Conservation (phyloP, 2,113 vertebrate species). For the Brevimyrus niger region DNA sequence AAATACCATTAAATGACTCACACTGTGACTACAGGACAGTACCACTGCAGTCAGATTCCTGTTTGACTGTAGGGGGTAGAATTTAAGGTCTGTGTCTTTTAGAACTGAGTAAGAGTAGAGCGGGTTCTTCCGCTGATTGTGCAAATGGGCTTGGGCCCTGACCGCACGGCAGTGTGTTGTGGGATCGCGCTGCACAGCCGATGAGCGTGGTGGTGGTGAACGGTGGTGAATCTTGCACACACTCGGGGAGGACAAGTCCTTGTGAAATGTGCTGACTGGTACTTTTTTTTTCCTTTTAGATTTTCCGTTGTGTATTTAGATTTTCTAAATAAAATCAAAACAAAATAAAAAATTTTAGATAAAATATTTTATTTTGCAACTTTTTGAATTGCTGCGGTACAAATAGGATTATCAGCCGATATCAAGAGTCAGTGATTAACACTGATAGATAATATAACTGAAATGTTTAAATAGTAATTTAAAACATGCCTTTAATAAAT, state of each 20-base stretch:
- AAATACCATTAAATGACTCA: neutral
- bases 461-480: neutral
- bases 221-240: slow-evolving; percentile 35
- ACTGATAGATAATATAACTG: neutral
- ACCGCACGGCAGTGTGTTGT: slow-evolving; percentile 46
- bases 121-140: slow-evolving; percentile 52
- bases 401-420: neutral
- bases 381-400: neutral
- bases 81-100: neutral
- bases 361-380: neutral
- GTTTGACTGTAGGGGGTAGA: neutral
- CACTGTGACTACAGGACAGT: neutral
- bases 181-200: slow-evolving; percentile 58
- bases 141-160: slow-evolving; percentile 49
- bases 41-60: neutral
- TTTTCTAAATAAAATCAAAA: neutral
- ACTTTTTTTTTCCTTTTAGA: slow-evolving; percentile 43
- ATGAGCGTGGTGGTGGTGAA: slow-evolving; percentile 40
- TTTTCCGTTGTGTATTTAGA: slow-evolving; percentile 47
- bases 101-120: slow-evolving; percentile 28
- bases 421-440: neutral
- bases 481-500: neutral
- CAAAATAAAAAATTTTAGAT: neutral
- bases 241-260: slow-evolving; percentile 20
- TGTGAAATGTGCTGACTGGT: slow-evolving; percentile 26